Evolutionary conservation across 2,888 invertebrate genomes (phyloP), one percentile per base, ranked within the genome.

Genomic region (Beris chalybata): DNA sequence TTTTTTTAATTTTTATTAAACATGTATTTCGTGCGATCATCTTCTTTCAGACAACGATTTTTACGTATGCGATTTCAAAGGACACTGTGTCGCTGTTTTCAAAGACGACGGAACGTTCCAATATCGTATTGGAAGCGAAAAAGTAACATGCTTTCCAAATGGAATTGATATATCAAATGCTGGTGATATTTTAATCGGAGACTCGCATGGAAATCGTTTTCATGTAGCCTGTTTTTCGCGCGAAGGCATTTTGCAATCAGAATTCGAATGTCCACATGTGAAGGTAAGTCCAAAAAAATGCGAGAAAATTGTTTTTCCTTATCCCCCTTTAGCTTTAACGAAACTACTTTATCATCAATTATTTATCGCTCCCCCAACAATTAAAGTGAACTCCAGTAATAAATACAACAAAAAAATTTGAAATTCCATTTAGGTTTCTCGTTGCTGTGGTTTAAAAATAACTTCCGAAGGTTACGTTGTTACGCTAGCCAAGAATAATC

Each of bases 161-260:
- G 97, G 97, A 72, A 97, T 97, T 77, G 97, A 97, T 83, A 95
- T 97, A 78, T 95, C 95, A 63, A 96, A 96, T 81, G 95, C 94
- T 59, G 97, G 97, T 52, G 97, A 97, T 81, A 93, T 97, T 69
- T 86, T 97, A 71, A 94, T 97, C 74, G 97, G 97, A 13, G 97
- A 97, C 82, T 96, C 95, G 61, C 97, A 97, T 81, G 97, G 97
- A 55, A 97, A 97, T 84, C 90, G 96, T 75, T 97, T 97, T 81
- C 97, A 97, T 79, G 95, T 97, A 65, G 95, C 96, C 68, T 96
- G 97, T 66, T 97, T 95, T 82, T 91, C 93, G 65, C 86, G 93
- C 61, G 93, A 94, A 75, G 96, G 95, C 61, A 86, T 87, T 64
- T 84, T 93, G 65, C 89, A 93, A 77, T 91, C 92, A 0, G 96